Conservation (phyloP, 2,113 vertebrate genomes). For the Henicopernis longicauda region DNA sequence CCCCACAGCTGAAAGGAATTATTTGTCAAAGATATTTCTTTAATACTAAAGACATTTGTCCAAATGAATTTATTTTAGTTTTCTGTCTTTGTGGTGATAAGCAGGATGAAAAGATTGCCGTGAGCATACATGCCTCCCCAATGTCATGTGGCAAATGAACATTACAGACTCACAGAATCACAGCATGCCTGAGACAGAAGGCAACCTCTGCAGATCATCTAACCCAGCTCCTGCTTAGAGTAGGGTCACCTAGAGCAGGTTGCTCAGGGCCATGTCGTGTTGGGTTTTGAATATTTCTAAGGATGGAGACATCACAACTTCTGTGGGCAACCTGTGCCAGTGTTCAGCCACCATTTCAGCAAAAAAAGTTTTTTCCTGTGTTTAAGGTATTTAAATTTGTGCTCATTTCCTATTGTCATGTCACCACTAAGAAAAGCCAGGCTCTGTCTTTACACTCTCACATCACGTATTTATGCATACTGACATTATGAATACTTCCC, state of each 20-base stretch:
- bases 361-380: rapidly evolving
- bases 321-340: background rate
- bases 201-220: background rate
- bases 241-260: background rate
- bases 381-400: background rate
- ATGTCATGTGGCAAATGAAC: background rate
- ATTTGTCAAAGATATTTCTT: background rate
- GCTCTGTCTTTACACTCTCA: background rate
- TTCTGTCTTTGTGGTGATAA: background rate
- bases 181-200: background rate
- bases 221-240: background rate
- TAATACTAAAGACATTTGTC: background rate
- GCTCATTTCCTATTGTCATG: background rate
- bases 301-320: background rate
- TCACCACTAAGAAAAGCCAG: background rate
- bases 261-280: background rate
- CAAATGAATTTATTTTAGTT: background rate
- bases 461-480: background rate
- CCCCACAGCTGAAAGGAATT: background rate
- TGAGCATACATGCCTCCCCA: background rate
- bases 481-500: background rate
- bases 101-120: background rate
- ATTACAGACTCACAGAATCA: background rate
- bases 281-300: background rate
- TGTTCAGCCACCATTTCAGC: background rate